A percentile compares a stretch with the other conserved stretches of the same genome.
These are phyloP conservation scores for Drosophila leonis DNA, from an alignment of 2,888 invertebrate species.

Conservation along the genomic window DNA sequence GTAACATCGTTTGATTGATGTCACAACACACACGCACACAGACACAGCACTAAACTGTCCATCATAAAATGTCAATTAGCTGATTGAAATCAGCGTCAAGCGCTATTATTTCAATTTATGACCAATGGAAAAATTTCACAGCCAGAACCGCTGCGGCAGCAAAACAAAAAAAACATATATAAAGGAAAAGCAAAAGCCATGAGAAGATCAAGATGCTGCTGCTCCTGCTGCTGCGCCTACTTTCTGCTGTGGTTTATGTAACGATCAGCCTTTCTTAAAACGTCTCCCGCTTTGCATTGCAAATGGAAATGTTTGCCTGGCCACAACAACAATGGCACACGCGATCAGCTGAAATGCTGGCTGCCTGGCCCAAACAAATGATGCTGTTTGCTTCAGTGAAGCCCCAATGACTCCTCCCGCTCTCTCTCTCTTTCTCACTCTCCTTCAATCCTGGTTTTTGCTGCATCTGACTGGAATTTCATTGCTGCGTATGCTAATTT, in stretches of 20 bases:
- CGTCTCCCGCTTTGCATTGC: constrained; percentile 60
- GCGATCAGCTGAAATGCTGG: constrained; percentile 33
- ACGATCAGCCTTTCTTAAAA: constrained; percentile 66
- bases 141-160: constrained; percentile 11
- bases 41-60: constrained; percentile 39
- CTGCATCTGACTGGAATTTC: constrained; percentile 17
- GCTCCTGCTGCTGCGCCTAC: constrained; percentile 50
- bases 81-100: constrained; percentile 68
- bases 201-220: constrained; percentile 64
- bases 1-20: constrained; percentile 32
- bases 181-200: constrained; percentile 40
- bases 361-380: not conserved
- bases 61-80: constrained; percentile 79
- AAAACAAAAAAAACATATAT: not conserved
- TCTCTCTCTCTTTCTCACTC: not conserved
- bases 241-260: constrained; percentile 71
- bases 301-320: constrained; percentile 54
- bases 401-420: not conserved
- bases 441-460: constrained; percentile 1
- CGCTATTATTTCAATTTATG: constrained; percentile 73
- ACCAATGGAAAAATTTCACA: constrained; percentile 57
- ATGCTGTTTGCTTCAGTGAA: constrained; percentile 4
- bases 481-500: constrained; percentile 74
- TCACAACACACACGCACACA: constrained; percentile 15
- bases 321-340: constrained; percentile 53